These are phyloP conservation scores for Myathropa florea DNA, from an alignment of 2,888 invertebrate genomes.

Conservation along the genomic window DNA sequence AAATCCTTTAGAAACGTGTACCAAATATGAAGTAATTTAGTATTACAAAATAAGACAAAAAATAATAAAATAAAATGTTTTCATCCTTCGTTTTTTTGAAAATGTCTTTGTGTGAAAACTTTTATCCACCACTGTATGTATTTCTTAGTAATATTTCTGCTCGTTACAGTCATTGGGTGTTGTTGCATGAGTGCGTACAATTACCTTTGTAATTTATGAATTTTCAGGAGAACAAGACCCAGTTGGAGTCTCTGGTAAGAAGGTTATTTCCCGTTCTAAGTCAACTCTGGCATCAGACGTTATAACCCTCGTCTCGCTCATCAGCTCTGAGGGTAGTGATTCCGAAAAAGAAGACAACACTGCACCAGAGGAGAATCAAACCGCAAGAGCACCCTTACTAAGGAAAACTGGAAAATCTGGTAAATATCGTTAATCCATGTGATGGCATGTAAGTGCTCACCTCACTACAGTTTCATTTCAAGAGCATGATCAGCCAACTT, in stretches of 20 bases:
- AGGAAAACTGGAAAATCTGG: conserved; percentile 80
- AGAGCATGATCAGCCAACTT: conserved; percentile 79
- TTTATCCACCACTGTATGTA: no score
- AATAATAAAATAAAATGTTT: no score
- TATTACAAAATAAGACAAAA: no score
- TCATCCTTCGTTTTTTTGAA: no score
- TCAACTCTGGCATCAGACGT: conserved; percentile 80
- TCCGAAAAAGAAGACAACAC: conserved; percentile 81
- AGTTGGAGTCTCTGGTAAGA: conserved; percentile 71
- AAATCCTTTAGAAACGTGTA: no score
- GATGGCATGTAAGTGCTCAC: background rate
- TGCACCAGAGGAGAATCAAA: conserved; percentile 73
- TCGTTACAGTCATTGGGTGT: no score
- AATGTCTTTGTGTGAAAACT: no score
- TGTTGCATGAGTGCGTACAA: no score
- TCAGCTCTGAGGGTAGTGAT: conserved; percentile 86
- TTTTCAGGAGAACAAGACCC: conserved; percentile 27
- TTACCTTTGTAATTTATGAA: no score
- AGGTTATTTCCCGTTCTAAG: conserved; percentile 75
- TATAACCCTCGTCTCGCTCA: conserved; percentile 86
- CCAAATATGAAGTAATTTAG: no score
- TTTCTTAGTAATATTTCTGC: no score
- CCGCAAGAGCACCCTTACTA: conserved; percentile 76
- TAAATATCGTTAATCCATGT: conserved; percentile 67
- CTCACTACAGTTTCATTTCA: conserved; percentile 79